Percentiles rank a stretch among this genome's conserved stretches.
Conservation (phyloP, 2,888 invertebrate genomes). For the Agonopterix subpropinquella region DNA sequence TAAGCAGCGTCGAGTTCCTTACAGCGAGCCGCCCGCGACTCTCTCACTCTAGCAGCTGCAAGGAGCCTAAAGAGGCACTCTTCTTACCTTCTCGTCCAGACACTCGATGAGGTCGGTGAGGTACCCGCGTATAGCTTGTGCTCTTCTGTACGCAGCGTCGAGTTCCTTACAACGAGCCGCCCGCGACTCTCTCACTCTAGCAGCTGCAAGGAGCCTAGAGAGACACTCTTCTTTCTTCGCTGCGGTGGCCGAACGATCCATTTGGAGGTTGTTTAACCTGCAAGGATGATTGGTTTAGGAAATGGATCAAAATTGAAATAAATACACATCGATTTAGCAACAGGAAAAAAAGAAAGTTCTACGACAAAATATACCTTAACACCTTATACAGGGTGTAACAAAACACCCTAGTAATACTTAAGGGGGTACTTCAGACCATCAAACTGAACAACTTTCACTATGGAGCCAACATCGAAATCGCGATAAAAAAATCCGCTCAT, state of each 20-base stretch:
- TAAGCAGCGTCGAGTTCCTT: conserved; percentile 85
- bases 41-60: conserved; percentile 47
- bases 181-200: conserved; percentile 61
- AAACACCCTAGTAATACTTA: no score
- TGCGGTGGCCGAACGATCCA: conserved; percentile 45
- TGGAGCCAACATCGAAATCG: no score
- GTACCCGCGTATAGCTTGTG: conserved; percentile 97
- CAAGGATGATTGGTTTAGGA: not conserved
- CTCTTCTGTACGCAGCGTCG: conserved; percentile 91
- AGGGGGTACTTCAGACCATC: no score
- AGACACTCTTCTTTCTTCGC: conserved; percentile 54
- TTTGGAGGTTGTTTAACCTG: conserved; percentile 43
- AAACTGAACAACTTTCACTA: no score
- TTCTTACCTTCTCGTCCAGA: conserved; percentile 97
- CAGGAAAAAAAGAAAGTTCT: no score
- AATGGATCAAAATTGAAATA: no score
- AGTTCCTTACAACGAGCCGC: conserved; percentile 70
- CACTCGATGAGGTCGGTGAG: conserved; percentile 98
- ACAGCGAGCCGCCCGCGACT: conserved; percentile 62
- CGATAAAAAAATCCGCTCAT: no score
- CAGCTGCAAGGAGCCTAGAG: conserved; percentile 30
- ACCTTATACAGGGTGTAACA: no score
- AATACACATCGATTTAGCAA: no score
- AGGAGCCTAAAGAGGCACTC: no score
- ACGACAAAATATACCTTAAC: no score